Base-by-base conservation (phyloP, 2,888 invertebrate species). In the Xylota sylvarum region DNA sequence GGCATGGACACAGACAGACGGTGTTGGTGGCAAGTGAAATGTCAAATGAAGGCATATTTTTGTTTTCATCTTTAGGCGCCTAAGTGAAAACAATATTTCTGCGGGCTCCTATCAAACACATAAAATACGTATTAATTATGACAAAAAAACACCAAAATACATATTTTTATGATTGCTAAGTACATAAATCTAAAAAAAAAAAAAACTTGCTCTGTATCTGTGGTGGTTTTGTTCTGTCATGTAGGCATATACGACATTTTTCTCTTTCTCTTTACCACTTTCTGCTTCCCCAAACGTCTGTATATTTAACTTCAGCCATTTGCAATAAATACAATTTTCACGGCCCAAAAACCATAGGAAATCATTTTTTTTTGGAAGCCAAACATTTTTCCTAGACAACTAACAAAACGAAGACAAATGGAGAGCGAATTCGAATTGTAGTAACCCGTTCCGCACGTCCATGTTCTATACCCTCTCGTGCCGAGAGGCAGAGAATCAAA, bases 221-320 rank as follows among this genome's bases (percentile, higher is more conserved):
- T 82, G 77, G 77, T 82, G 77, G 77, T 73, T 77, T 81, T 77
- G 73, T 73, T 86, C 86, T 82, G 67, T 69, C 77, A 77, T 82
- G 40, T 55, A 77, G 81, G 65, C 55, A 64, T 14, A 64, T 64
- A 81, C 65, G 23, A 82, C 82, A 64, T 72, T 82, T 79, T 77
- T 86, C 82, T 78, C 85, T 77, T 78, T 86, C 82, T 80, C 73
- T 56, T 37, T 56, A 79, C 79, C 43, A 65, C 55, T 56, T 65
- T 60, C 40, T 70, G 70, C 23, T 58, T 12, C 65, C 46, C 70
- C 60, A 65, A 76, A 70, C 81, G 80, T 80, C 69, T 83, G 80
- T 84, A 79, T 80, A 81, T 76, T 85, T 72, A 81, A 81, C 65
- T 82, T 86, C 86, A 86, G 86, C 86, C 86, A 86, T 86, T 86